Percentiles rank a stretch among this genome's conserved stretches.
phyloP scores from a whole-genome alignment of 2,888 invertebrate genomes.

The Andrena dorsata region DNA sequence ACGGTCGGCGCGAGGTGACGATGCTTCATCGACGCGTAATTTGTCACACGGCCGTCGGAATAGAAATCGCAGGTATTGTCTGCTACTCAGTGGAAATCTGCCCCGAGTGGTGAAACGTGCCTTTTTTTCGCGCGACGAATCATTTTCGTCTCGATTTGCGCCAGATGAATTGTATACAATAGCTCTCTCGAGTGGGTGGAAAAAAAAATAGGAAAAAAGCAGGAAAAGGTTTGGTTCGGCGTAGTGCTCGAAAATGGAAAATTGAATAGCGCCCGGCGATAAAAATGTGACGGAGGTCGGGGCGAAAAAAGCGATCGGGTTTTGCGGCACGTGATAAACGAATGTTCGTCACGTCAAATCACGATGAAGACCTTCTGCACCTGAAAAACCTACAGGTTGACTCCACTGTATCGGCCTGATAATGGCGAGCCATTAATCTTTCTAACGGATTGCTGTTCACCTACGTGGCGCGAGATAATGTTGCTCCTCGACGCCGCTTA shows the following conservation, averaged over 20 bases:
- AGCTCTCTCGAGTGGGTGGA: neutral
- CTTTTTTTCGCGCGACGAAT: neutral
- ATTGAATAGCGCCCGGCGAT: slow-evolving; percentile 5
- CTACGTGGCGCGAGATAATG: slow-evolving; percentile 61
- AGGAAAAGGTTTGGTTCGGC: neutral
- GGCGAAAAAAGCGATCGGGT: neutral
- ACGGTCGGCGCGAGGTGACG: neutral
- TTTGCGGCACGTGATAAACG: slow-evolving; percentile 50
- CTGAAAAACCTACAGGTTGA: slow-evolving; percentile 48
- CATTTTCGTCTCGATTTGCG: slow-evolving; percentile 2
- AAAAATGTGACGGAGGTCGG: neutral
- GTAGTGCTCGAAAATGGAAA: neutral
- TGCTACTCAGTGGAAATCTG: neutral
- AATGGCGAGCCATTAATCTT: slow-evolving; percentile 70
- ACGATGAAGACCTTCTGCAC: slow-evolving; percentile 28
- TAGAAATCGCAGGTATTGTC: neutral
- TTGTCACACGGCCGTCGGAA: slow-evolving; percentile 13
- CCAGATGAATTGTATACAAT: slow-evolving; percentile 1
- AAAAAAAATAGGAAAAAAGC: neutral
- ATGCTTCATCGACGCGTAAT: neutral
- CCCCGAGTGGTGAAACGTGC: neutral
- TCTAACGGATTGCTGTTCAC: slow-evolving; percentile 67
- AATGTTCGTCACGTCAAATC: slow-evolving; percentile 35
- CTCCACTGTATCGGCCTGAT: slow-evolving; percentile 55
- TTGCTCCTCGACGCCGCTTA: slow-evolving; percentile 50